Evolutionary conservation across 2,113 vertebrate species (phyloP), one percentile per base, ranked within the genome.

Genomic region (Sapajus apella): DNA sequence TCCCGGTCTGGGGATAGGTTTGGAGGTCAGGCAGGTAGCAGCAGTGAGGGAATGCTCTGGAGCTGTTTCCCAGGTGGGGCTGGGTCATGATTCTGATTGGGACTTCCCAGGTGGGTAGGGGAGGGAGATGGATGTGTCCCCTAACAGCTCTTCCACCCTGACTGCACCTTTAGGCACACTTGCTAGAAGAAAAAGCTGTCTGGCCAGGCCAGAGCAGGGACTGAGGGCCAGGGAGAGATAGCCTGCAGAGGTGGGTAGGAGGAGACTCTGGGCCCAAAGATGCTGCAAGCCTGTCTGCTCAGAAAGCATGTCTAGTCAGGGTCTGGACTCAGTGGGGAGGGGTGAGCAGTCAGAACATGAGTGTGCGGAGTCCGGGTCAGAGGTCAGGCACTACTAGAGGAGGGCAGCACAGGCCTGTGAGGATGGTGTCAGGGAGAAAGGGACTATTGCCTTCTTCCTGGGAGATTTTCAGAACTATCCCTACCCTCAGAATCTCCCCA

Each of bases 1-100:
- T 99, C 99, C 87, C 99, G 99, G 98, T 99, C 99, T 99, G 94
- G 68, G 61, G 84, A 84, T n/a, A 79, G 45, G 58, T 50, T 84
- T 32, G 84, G 70, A 92, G 50, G 40, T 95, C 61, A 97, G 64
- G 52, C 11, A n/a, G 43, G 27, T 0, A 25, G 52, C 20, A 25
- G 40, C 52, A 12, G 5, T 25, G n/a, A 84, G 77, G n/a, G 56
- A 61, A 17, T 23, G 35, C n/a, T 52, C 52, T 12, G 18, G 70
- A 55, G 18, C 12, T 77, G 40, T 55, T 70, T 82, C 50, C 86
- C 13, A 37, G 72, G n/a, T 66, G 55, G 17, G 37, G 18, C n/a
- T 37, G 1, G 37, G 47, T 61, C 6, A 80, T 2, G 0, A 66
- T 61, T 76, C 75, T 61, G n/a, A 52, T 3, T 1, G 12, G 14